phyloP scores from a whole-genome alignment of 2,113 vertebrate genomes.

The Equus quagga region DNA sequence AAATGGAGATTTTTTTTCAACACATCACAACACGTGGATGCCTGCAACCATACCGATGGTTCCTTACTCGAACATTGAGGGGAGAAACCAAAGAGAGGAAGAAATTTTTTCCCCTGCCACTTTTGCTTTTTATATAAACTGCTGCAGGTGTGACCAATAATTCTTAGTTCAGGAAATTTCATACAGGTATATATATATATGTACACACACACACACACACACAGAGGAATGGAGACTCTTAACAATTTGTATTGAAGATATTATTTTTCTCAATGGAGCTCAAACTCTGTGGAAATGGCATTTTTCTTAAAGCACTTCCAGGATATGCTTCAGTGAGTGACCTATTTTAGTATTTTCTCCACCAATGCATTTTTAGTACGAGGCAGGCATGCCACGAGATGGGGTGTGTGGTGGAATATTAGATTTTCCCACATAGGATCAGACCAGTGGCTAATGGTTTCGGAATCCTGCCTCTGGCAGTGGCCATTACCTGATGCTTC shows the following conservation, averaged over 20 bases:
- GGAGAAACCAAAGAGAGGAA: conserved; percentile 53
- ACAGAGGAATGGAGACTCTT: background rate
- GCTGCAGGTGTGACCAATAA: background rate
- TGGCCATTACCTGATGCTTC: conserved; percentile 49
- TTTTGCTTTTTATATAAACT: conserved; percentile 25
- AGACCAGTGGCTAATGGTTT: conserved; percentile 8
- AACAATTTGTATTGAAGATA: conserved; percentile 39
- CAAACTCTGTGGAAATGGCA: background rate
- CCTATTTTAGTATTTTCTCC: background rate
- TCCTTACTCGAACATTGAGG: conserved; percentile 43
- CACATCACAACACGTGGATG: conserved; percentile 55
- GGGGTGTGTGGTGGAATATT: background rate
- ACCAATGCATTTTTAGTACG: background rate
- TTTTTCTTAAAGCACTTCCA: background rate
- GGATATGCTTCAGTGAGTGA: background rate
- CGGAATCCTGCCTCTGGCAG: background rate
- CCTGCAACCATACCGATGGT: conserved; percentile 39
- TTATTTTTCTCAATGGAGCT: conserved; percentile 44
- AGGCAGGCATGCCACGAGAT: background rate
- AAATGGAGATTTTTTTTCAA: conserved; percentile 78
- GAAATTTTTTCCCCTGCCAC: background rate
- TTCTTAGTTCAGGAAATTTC: conserved; percentile 44
- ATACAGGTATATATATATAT: background rate
- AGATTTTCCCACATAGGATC: background rate
- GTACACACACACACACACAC: no score